Conservation (phyloP, 2,888 invertebrate genomes). For the Cataglyphis cursor region DNA sequence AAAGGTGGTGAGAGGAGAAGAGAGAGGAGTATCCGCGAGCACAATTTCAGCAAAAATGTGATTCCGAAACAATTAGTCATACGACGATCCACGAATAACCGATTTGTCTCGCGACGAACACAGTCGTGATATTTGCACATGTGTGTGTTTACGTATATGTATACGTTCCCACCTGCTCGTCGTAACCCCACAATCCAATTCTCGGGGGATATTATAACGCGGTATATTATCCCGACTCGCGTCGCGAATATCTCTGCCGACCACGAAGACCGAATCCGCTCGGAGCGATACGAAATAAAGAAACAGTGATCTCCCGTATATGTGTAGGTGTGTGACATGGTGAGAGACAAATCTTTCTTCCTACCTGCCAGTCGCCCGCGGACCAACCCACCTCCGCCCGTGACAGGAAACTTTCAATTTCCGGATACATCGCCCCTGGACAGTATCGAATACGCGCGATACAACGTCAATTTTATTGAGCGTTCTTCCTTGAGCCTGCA, state of each 20-base stretch:
- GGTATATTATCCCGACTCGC: conserved; percentile 49
- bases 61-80: conserved; percentile 55
- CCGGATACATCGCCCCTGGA: conserved; percentile 65
- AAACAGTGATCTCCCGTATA: conserved; percentile 58
- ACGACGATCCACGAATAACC: conserved; percentile 51
- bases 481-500: conserved; percentile 38
- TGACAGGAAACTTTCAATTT: conserved; percentile 78
- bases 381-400: conserved; percentile 15
- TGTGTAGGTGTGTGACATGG: conserved; percentile 30
- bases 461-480: conserved; percentile 61
- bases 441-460: conserved; percentile 49
- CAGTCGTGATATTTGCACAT: background rate
- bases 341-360: conserved; percentile 72
- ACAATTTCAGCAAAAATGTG: conserved; percentile 52
- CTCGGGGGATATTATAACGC: conserved; percentile 52
- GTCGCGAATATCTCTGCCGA: conserved; percentile 36
- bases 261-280: conserved; percentile 56
- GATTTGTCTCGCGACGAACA: conserved; percentile 40
- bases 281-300: conserved; percentile 64
- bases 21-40: conserved; percentile 38
- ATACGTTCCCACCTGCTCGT: conserved; percentile 27
- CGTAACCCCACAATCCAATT: conserved; percentile 60
- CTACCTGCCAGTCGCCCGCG: conserved; percentile 33
- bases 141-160: background rate
- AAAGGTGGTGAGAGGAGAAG: background rate